These are phyloP conservation scores for Dynastes hyllus DNA, from an alignment of 2,888 invertebrate genomes.

Conservation along the genomic window DNA sequence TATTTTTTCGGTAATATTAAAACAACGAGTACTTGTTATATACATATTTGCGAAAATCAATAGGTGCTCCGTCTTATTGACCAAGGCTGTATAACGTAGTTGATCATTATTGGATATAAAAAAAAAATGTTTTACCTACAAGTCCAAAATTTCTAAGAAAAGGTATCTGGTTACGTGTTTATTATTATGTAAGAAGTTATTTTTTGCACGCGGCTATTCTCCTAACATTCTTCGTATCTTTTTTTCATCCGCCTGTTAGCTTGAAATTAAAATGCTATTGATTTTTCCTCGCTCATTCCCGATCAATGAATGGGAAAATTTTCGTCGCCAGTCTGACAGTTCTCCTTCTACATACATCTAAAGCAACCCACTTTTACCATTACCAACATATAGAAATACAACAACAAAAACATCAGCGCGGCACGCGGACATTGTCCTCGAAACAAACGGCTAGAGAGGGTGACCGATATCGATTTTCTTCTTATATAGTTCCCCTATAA, in stretches of 20 bases:
- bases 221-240: not conserved
- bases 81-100: too few species aligned
- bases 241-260: not conserved
- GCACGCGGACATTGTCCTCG: not conserved
- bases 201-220: not conserved
- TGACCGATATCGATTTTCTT: constrained; percentile 38
- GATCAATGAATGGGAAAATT: constrained; percentile 10
- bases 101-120: too few species aligned
- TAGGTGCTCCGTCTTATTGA: too few species aligned
- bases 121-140: too few species aligned
- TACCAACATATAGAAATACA: constrained; percentile 8
- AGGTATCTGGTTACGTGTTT: too few species aligned
- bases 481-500: constrained; percentile 22
- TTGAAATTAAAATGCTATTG: constrained; percentile 7
- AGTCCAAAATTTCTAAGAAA: too few species aligned
- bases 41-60: too few species aligned
- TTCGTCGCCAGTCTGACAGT: not conserved
- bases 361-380: constrained; percentile 5
- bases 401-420: constrained; percentile 22
- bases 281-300: not conserved
- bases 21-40: too few species aligned
- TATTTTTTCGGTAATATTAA: too few species aligned
- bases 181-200: too few species aligned
- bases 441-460: constrained; percentile 3
- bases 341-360: not conserved